Base-by-base conservation (phyloP, 2,797 vertebrate genomes). In the Sebastolobus alascanus region DNA sequence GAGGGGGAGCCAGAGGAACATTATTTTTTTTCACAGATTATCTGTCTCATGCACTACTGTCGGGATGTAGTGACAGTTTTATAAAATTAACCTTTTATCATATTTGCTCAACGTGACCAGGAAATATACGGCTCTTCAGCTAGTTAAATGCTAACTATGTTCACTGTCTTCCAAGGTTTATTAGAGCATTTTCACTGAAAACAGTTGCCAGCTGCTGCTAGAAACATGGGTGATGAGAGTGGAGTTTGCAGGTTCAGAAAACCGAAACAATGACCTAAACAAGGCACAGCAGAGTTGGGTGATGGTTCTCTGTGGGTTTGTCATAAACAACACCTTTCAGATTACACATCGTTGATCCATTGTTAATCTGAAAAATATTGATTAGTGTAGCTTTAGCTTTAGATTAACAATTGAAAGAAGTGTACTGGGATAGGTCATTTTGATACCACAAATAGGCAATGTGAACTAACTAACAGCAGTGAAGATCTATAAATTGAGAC, bases 391-490 rank as follows among this genome's bases (percentile, higher is more conserved):
- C 43, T 65, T 64, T 25, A 20, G 56, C 38, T 60, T 38, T 27
- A 74, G 35, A 11, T 65, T 82, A 43, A 38, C 22, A 70, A 40
- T 58, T 58, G 25, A 65, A 70, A 18, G 16, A 25, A 8, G 25
- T 67, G 6, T 20, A 18, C 16, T 43, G 12, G 6, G 2, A 59
- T 29, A 52, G n/a, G 22, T n/a, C 0, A 65, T 52, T 66, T n/a
- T 27, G 27, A 37, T 13, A 16, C 22, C 25, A 60, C 29, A 50
- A 31, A 46, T 14, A 33, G 18, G 14, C 35, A 22, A 66, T 16
- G 33, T 13, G 46, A 68, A 63, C 5, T 14, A 29, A 64, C 4
- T 35, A n/a, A 58, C n/a, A 25, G 18, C 67, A 18, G 5, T 31
- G 2, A 68, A 25, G 37, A 38, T 68, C 16, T 75, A 52, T 50